Evolutionary conservation across 2,113 vertebrate species (phyloP), one percentile per base, ranked within the genome.

Genomic region (Garra rufa): DNA sequence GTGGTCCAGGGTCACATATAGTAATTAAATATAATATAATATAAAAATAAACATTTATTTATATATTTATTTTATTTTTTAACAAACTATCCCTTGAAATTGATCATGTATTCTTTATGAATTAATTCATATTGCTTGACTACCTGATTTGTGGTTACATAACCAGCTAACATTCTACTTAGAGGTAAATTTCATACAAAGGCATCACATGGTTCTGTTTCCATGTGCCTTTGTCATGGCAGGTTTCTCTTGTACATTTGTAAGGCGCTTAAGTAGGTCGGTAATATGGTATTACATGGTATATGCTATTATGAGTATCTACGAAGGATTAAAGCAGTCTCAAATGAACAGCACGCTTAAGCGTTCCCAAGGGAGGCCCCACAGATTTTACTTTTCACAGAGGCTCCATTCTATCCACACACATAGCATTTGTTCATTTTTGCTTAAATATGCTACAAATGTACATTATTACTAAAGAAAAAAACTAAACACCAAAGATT

Each of bases 241-340:
- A 38, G 43, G 63, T 70, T 78, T 13, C 11, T 28, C 34, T 44
- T 50, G 61, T 41, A 78, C 14, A 8, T 76, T 19, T 41, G 43
- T 67, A 48, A 46, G 41, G 26, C 17, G 50, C 43, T 52, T 83
- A 83, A 83, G 50, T 83, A 75, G 17, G 30, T 24, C 24, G n/a
- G 75, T 77, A 77, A 57, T 77, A 77, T 77, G 75, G 46, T 57
- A 77, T 77, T 77, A 77, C 59, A 41, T 63, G 9, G 9, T 83
- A 19, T 80, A 11, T 43, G 13, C 67, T 69, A 44, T 86, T 65
- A 28, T 79, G 10, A 55, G 50, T 43, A 28, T 79, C 76, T 79
- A 59, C 63, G 57, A 79, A 79, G 52, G 76, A 79, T 79, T 63
- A 59, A 79, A 59, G 21, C 57, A 7, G 3, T 79, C 38, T 79